phyloP scores from a whole-genome alignment of 2,113 vertebrate genomes.

The Pogonocichla stellata region DNA sequence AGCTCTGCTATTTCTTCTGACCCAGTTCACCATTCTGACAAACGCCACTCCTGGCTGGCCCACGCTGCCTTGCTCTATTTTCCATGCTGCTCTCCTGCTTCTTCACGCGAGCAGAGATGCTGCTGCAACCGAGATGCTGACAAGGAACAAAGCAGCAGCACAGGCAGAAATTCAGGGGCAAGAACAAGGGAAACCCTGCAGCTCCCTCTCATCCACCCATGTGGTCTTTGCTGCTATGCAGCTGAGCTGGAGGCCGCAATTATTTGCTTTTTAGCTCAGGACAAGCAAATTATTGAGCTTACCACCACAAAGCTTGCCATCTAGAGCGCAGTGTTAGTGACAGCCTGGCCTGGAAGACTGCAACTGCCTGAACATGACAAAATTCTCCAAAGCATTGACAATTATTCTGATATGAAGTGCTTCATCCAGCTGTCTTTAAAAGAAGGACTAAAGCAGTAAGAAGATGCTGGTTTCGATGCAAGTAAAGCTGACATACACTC shows the following conservation, averaged over 20 bases:
- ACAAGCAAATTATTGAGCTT: not conserved
- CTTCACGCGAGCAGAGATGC: not conserved
- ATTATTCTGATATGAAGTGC: fast-evolving
- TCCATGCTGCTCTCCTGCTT: constrained; percentile 25
- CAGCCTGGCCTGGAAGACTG: not conserved
- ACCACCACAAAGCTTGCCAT: not conserved
- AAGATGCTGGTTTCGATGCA: not conserved
- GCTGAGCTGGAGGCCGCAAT: not conserved
- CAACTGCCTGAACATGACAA: not conserved
- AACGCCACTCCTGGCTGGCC: constrained; percentile 4
- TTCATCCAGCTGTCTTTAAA: not conserved
- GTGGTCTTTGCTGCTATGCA: not conserved
- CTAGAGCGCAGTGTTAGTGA: not conserved
- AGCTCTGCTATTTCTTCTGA: constrained; percentile 57
- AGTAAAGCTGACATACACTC: not conserved
- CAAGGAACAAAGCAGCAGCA: not conserved
- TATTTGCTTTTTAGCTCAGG: not conserved
- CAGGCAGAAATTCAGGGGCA: not conserved
- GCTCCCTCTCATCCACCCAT: not conserved
- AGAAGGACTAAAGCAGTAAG: not conserved
- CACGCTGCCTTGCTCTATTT: constrained; percentile 44
- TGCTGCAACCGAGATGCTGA: not conserved
- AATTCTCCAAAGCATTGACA: not conserved
- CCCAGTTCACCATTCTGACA: constrained; percentile 8
- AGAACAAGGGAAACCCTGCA: not conserved